These are phyloP conservation scores for Hydrophis major DNA, from an alignment of 2,797 vertebrate species.

Conservation along the genomic window DNA sequence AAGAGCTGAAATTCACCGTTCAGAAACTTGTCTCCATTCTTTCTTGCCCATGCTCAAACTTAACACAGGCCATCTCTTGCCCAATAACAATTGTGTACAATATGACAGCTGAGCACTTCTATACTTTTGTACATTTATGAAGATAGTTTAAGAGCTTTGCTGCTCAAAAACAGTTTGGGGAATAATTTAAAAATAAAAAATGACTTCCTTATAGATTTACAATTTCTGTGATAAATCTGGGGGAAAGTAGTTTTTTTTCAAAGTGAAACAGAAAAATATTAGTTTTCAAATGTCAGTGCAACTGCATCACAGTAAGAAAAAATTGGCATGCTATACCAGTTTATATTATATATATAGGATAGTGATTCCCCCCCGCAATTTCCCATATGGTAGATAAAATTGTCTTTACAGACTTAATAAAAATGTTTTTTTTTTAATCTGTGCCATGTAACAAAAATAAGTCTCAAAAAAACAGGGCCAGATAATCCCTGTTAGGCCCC, in stretches of 20 bases:
- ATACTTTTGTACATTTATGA: background rate
- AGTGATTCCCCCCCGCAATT: background rate
- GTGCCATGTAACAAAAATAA: background rate
- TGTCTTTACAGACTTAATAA: background rate
- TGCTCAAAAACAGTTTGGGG: background rate
- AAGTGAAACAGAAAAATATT: background rate
- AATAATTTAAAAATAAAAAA: background rate
- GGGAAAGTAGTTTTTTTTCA: background rate
- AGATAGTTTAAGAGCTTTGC: background rate
- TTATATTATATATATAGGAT: background rate
- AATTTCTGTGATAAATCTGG: background rate
- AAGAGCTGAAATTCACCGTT: too few relatives aligned
- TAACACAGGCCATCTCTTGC: background rate
- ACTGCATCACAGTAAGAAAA: background rate
- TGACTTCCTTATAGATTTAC: background rate
- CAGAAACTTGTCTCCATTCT: too few relatives aligned
- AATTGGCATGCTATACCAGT: background rate
- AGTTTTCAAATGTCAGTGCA: background rate
- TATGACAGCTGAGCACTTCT: background rate
- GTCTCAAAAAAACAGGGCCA: background rate
- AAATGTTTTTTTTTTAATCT: background rate
- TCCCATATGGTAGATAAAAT: background rate
- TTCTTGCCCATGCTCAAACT: too few relatives aligned
- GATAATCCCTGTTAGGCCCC: background rate
- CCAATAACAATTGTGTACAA: background rate